These are phyloP conservation scores for Drosophila asahinai DNA, from an alignment of 1,140 invertebrate species.

Conservation along the genomic window DNA sequence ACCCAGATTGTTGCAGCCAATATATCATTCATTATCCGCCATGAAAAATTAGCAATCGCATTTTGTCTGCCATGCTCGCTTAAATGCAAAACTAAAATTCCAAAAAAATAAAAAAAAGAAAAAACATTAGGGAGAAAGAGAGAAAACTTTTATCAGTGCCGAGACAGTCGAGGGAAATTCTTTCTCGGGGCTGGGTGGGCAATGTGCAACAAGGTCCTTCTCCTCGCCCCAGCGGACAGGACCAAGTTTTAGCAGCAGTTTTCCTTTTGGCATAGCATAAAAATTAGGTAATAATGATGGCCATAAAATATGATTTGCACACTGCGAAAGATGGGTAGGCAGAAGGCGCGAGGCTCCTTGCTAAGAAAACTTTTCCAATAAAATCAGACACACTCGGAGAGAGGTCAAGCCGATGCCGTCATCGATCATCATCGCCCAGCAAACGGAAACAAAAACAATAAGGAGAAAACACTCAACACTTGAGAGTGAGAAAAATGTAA, in stretches of 20 bases:
- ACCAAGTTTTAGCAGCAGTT: conserved; percentile 66
- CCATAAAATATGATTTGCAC: conserved; percentile 79
- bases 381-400: conserved; percentile 66
- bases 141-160: conserved; percentile 72
- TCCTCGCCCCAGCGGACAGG: conserved; percentile 32
- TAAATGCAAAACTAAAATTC: conserved; percentile 65
- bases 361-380: conserved; percentile 78
- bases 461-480: not conserved
- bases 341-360: conserved; percentile 8
- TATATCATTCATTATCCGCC: conserved; percentile 81
- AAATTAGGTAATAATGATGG: conserved; percentile 83
- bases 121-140: conserved; percentile 22
- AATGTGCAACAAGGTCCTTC: conserved; percentile 67
- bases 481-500: not conserved
- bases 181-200: conserved; percentile 9
- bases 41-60: conserved; percentile 82
- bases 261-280: conserved; percentile 57
- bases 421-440: conserved; percentile 59
- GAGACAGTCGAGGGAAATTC: conserved; percentile 41
- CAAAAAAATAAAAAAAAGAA: not conserved
- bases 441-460: conserved; percentile 2
- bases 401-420: conserved; percentile 71
- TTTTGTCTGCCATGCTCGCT: conserved; percentile 69
- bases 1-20: conserved; percentile 64
- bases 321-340: not conserved